phyloP scores from a whole-genome alignment of 2,113 vertebrate genomes.

The Labrus mixtus region DNA sequence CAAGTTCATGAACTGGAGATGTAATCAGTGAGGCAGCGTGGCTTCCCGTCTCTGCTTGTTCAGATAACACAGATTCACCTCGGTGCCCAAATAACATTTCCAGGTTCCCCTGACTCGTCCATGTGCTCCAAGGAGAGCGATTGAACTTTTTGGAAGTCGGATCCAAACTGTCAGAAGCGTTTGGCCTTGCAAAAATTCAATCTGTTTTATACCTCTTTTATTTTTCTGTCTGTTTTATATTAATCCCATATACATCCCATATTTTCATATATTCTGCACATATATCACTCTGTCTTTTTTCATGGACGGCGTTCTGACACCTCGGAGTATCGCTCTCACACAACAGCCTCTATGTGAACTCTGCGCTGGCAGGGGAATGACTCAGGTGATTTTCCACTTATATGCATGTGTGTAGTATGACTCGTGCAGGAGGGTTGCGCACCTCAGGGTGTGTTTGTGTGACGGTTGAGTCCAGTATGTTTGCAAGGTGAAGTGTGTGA shows the following conservation, averaged over 20 bases:
- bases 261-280: constrained; percentile 36
- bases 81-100: not conserved
- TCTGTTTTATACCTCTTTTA: not conserved
- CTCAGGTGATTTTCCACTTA: constrained; percentile 76
- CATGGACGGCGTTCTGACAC: constrained; percentile 19
- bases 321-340: constrained; percentile 21
- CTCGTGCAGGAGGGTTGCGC: not conserved
- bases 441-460: not conserved
- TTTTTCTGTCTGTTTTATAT: not conserved
- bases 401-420: not conserved
- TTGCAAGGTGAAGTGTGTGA: not conserved
- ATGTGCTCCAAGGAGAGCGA: not conserved
- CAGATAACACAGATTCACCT: constrained; percentile 4
- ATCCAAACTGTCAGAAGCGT: constrained; percentile 7
- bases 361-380: constrained; percentile 63
- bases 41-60: not conserved
- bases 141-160: not conserved
- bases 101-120: not conserved
- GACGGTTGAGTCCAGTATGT: constrained; percentile 23
- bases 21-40: not conserved
- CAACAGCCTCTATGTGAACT: constrained; percentile 72
- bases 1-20: constrained; percentile 6
- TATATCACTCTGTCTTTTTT: constrained; percentile 29
- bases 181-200: not conserved
- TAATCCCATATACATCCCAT: constrained; percentile 28